Conservation (phyloP, 2,797 vertebrate genomes). For the Pygocentrus nattereri region DNA sequence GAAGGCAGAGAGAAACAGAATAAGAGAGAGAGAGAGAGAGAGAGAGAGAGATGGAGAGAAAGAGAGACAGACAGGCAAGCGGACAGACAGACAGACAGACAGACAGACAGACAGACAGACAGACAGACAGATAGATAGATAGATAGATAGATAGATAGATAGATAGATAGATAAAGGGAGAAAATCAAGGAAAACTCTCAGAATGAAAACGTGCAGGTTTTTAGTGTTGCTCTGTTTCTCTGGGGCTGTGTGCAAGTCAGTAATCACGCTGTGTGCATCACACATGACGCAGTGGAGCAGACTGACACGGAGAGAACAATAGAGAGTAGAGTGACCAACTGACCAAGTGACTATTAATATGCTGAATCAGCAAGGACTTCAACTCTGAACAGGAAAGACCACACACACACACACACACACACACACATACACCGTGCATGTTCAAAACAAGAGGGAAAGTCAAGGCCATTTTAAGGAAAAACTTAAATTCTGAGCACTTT, state of each 20-base stretch:
- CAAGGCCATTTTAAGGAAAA: background rate
- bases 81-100: background rate
- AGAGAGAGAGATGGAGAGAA: background rate
- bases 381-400: constrained; percentile 24
- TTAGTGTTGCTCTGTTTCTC: constrained; percentile 59
- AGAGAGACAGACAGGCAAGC: background rate
- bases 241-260: constrained; percentile 38
- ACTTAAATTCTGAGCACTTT: background rate
- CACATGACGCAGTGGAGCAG: constrained; percentile 51
- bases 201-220: constrained; percentile 41
- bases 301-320: constrained; percentile 52
- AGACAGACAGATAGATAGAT: constrained; percentile 5
- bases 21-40: background rate
- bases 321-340: constrained; percentile 40
- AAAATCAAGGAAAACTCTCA: too few species aligned
- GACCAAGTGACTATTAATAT: constrained; percentile 43
- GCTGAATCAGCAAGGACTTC: constrained; percentile 57
- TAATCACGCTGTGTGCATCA: constrained; percentile 35
- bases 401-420: constrained; percentile 15
- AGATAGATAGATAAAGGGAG: background rate
- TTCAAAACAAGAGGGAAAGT: constrained; percentile 30
- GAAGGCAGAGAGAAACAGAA: background rate
- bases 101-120: background rate
- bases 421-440: background rate
- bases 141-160: background rate